Percentiles rank a stretch among this genome's conserved stretches.
Evolutionary conservation across 2,113 vertebrate species (phyloP).

Genomic region (Microtus richardsoni): DNA sequence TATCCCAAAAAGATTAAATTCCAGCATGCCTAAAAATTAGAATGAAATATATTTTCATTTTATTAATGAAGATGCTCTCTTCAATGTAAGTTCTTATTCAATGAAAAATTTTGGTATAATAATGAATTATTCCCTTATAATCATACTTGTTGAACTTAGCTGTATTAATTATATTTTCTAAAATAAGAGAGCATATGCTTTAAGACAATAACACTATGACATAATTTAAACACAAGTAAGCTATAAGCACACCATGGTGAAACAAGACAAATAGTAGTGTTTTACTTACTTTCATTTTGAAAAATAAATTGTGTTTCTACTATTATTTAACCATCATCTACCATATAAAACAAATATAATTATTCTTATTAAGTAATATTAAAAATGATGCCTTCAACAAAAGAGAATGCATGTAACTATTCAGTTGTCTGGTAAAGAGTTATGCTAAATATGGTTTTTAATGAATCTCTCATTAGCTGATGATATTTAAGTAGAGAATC

Average conservation of each 20-base stretch:
- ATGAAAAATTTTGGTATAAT: not conserved
- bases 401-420: not conserved
- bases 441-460: not conserved
- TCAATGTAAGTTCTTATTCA: not conserved
- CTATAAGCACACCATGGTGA: not conserved
- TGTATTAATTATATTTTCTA: not conserved
- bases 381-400: not conserved
- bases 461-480: not conserved
- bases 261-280: not conserved
- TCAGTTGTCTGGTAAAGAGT: not conserved
- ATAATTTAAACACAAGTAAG: not conserved
- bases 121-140: not conserved
- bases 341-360: not conserved
- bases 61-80: not conserved
- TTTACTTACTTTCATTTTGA: not conserved
- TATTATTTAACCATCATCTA: not conserved
- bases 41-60: not conserved
- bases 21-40: constrained; percentile 87
- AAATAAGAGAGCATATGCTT: not conserved
- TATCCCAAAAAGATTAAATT: constrained; percentile 93
- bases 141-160: not conserved
- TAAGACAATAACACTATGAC: not conserved
- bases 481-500: not conserved
- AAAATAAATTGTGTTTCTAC: not conserved
- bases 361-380: not conserved